These are phyloP conservation scores for Theretra japonica DNA, from an alignment of 2,888 invertebrate genomes.

Conservation along the genomic window DNA sequence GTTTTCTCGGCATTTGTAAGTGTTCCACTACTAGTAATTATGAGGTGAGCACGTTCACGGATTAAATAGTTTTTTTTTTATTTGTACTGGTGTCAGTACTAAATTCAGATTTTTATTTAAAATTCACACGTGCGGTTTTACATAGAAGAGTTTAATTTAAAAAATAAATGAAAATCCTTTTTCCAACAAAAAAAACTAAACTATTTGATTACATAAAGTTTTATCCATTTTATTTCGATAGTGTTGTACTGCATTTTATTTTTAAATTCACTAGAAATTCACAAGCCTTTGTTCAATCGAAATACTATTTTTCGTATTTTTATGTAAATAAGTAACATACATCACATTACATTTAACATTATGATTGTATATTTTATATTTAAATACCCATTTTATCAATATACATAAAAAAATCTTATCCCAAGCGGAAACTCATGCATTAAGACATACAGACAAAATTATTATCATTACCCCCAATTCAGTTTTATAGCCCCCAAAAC, in stretches of 20 bases:
- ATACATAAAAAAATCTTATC: neutral
- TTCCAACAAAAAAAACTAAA: too few relatives aligned
- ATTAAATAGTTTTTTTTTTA: neutral
- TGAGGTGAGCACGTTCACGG: neutral
- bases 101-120: too few relatives aligned
- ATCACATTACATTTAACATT: too few relatives aligned
- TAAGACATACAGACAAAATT: conserved; percentile 19
- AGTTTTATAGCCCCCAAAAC: conserved; percentile 24
- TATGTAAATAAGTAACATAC: too few relatives aligned
- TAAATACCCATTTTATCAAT: neutral
- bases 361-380: too few relatives aligned
- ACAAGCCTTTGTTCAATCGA: too few relatives aligned
- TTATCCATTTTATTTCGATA: neutral
- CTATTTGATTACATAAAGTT: neutral
- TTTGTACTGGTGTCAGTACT: too few relatives aligned
- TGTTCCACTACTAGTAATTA: conserved; percentile 26
- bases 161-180: too few relatives aligned
- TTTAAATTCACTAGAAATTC: too few relatives aligned
- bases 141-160: too few relatives aligned
- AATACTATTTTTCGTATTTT: too few relatives aligned
- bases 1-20: conserved; percentile 30
- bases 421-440: conserved; percentile 27
- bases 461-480: conserved; percentile 21
- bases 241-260: neutral
- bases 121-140: too few relatives aligned